phyloP scores from a whole-genome alignment of 2,113 vertebrate species.

The Pseudorasbora parva region DNA sequence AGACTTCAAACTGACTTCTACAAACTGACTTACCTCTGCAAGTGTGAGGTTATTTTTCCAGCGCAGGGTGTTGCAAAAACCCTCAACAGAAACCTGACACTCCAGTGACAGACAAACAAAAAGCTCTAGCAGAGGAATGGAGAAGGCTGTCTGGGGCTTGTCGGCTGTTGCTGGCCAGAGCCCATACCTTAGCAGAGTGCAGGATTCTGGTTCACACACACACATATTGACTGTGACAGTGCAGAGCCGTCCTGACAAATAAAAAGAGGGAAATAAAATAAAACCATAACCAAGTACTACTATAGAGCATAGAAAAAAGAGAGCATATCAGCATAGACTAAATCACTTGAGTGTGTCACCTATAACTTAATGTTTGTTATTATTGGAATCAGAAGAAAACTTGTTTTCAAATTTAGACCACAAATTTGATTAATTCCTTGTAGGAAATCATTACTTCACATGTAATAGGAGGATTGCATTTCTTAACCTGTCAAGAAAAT shows the following conservation, averaged over 20 bases:
- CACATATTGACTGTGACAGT: background rate
- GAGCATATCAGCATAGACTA: background rate
- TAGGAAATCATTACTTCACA: background rate
- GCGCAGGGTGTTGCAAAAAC: constrained; percentile 30
- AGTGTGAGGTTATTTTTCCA: constrained; percentile 30
- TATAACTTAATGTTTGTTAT: background rate
- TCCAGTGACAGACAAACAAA: constrained; percentile 38
- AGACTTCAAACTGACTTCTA: background rate
- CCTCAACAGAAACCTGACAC: constrained; percentile 40
- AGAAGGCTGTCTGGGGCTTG: constrained; percentile 14
- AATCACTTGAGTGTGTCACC: background rate
- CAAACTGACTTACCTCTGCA: constrained; percentile 27
- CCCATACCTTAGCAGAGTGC: background rate
- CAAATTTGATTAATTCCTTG: background rate
- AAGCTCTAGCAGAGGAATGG: constrained; percentile 21
- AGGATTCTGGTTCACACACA: background rate
- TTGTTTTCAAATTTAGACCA: background rate
- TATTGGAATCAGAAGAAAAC: background rate
- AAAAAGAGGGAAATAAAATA: background rate
- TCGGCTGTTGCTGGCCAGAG: constrained; percentile 17
- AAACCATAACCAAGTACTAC: background rate
- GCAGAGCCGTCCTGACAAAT: background rate
- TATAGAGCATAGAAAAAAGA: too few species aligned
- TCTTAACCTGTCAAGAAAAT: background rate
- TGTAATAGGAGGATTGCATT: background rate